A percentile compares a stretch with the other conserved stretches of the same genome.
Conservation (phyloP, 2,888 invertebrate genomes). For the Plebejus anna region DNA sequence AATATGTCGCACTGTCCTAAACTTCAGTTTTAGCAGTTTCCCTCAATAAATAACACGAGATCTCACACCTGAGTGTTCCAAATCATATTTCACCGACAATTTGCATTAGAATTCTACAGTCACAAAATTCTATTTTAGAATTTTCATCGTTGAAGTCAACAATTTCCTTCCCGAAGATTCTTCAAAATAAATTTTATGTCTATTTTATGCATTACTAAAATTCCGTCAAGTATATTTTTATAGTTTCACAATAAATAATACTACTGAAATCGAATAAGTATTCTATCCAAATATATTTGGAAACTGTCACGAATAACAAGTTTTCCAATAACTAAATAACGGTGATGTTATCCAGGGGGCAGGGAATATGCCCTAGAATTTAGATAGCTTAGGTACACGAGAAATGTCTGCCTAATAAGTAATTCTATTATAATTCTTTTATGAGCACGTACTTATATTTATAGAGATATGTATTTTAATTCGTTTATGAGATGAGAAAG, state of each 20-base stretch:
- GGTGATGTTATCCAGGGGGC: neutral
- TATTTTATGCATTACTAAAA: neutral
- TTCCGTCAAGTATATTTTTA: neutral
- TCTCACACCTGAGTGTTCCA: conserved; percentile 29
- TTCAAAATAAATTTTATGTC: neutral
- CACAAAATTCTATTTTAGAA: conserved; percentile 7
- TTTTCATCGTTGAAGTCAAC: neutral
- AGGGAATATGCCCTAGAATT: neutral
- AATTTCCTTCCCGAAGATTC: neutral
- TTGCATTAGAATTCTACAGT: conserved; percentile 8
- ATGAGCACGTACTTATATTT: neutral
- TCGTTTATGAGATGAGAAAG: no score
- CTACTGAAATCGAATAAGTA: neutral
- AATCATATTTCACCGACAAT: conserved; percentile 10
- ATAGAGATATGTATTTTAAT: no score
- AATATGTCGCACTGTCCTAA: conserved; percentile 74
- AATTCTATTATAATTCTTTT: neutral
- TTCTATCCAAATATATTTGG: neutral
- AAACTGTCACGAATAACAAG: neutral
- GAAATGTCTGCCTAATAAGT: neutral
- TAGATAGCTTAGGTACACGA: neutral
- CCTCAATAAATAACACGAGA: conserved; percentile 45
- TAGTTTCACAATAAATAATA: neutral
- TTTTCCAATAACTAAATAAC: conserved; percentile 9
- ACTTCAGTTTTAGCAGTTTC: conserved; percentile 56